Evolutionary conservation across 2,113 vertebrate species (phyloP), one percentile per base, ranked within the genome.

Genomic region (Sylvietta virens): DNA sequence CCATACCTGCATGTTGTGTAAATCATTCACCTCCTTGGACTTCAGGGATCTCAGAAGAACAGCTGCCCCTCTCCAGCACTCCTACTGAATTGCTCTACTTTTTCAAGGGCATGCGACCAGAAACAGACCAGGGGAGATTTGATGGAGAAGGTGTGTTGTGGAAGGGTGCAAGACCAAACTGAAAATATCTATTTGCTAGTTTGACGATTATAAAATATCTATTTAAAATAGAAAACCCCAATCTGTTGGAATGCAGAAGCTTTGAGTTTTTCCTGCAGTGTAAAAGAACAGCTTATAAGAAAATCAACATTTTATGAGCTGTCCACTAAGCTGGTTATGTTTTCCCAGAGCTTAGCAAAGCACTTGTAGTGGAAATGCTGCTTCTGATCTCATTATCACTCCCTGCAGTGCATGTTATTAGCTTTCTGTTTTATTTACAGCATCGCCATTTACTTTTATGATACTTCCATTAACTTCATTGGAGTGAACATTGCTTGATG

Each of bases 401-500:
- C 77, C 95, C 90, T 2, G 74, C 54, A n/a, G 90, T 35, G 73
- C 72, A 39, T 35, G 88, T 96, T 93, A 97, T 92, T 92, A 96
- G 80, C 94, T 93, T 78, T 89, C 81, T 50, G 85, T 33, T 92
- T 96, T 96, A 96, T 96, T 90, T 94, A 90, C 73, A 96, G 88
- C 88, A 30, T 16, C 1, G 2, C 88, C 95, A 77, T 95, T 97
- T 94, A 86, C 45, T 97, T 97, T 94, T 95, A 92, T 4, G 67
- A 96, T 54, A 50, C 60, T 65, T 95, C 86, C 91, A 81, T 92
- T 95, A 94, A 92, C 91, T 90, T 62, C 67, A 88, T 27, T 57
- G 91, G 79, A 90, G 64, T 47, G 88, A 96, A 83, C 62, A n/a
- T 8, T 86, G 93, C 78, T 93, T n/a, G 67, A 88, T 78, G 77